These are phyloP conservation scores for Stratiomys singularior DNA, from an alignment of 2,888 invertebrate species.

Conservation along the genomic window DNA sequence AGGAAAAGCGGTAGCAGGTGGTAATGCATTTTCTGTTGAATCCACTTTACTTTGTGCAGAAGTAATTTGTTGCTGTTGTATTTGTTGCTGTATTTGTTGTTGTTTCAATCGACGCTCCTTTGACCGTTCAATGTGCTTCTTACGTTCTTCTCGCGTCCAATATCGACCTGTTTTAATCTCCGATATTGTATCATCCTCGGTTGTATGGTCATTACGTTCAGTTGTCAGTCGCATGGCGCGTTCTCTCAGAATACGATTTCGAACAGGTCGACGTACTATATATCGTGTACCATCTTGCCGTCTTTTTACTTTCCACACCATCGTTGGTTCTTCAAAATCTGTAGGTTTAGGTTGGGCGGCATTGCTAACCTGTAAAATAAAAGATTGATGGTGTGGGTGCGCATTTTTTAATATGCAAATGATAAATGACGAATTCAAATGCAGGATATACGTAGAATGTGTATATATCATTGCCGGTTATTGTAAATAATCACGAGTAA, in stretches of 20 bases:
- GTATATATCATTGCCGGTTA: too few relatives aligned
- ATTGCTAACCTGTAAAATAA: neutral
- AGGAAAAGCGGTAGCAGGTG: neutral
- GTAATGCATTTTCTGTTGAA: neutral
- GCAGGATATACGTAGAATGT: too few relatives aligned
- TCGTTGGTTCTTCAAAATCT: constrained; percentile 59
- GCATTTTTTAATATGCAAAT: too few relatives aligned
- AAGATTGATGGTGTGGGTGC: too few relatives aligned
- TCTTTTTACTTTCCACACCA: constrained; percentile 82
- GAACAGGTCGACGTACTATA: constrained; percentile 76
- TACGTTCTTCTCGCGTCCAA: constrained; percentile 81
- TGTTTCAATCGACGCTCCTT: constrained; percentile 69
- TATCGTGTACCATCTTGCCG: constrained; percentile 81
- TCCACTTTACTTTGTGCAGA: neutral
- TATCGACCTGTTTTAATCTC: constrained; percentile 81
- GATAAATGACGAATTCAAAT: too few relatives aligned
- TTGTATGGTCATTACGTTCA: constrained; percentile 73
- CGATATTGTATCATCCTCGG: constrained; percentile 82
- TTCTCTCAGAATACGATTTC: constrained; percentile 74
- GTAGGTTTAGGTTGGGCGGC: constrained; percentile 47
- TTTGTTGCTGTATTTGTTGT: constrained; percentile 52
- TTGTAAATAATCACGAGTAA: too few relatives aligned
- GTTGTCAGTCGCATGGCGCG: constrained; percentile 74
- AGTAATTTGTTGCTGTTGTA: neutral
- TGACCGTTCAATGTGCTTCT: constrained; percentile 77